phyloP scores from a whole-genome alignment of 2,797 vertebrate species.

The Acrocephalus scirpaceus region DNA sequence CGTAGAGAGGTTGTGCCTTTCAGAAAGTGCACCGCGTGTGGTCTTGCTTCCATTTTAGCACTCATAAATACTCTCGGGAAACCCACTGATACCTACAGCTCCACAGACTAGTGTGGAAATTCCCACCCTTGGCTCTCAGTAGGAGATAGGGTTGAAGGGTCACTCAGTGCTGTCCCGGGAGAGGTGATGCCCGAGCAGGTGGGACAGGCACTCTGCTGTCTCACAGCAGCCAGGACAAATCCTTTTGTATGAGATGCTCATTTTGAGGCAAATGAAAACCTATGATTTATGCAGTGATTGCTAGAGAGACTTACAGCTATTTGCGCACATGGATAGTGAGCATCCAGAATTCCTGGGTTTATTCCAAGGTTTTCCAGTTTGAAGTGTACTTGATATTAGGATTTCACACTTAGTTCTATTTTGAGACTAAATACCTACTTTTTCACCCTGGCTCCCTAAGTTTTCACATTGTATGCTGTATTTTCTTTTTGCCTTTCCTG shows the following conservation, averaged over 20 bases:
- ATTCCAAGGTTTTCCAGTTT: neutral
- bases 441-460: neutral
- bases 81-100: accelerated
- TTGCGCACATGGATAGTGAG: neutral
- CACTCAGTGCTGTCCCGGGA: accelerated
- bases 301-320: neutral
- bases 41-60: neutral
- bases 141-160: accelerated
- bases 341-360: neutral
- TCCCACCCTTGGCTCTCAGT: neutral
- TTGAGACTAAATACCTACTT: neutral
- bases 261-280: neutral
- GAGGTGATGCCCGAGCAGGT: neutral
- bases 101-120: accelerated
- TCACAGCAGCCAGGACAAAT: neutral
- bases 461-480: neutral
- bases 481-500: neutral
- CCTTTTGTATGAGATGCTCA: accelerated
- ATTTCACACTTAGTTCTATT: neutral
- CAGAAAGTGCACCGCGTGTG: neutral
- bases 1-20: accelerated
- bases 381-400: neutral
- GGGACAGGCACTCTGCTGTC: too few species aligned
- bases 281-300: accelerated
- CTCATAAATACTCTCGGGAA: accelerated